These are phyloP conservation scores for Cataglyphis albicans DNA, from an alignment of 2,888 invertebrate species.

Conservation along the genomic window DNA sequence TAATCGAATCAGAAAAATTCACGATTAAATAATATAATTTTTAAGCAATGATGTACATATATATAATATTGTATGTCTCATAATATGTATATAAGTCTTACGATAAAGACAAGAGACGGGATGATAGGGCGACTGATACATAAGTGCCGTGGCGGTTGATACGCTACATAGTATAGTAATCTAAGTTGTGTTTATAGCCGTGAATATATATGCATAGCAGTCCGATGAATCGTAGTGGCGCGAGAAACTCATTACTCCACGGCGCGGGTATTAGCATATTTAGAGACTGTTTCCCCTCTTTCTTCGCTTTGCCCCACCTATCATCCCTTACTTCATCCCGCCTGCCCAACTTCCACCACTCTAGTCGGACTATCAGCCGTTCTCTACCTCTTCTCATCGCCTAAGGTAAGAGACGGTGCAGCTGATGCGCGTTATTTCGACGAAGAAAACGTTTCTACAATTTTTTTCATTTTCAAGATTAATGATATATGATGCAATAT, in stretches of 20 bases:
- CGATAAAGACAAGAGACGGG: neutral
- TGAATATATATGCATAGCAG: constrained; percentile 85
- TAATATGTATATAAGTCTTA: neutral
- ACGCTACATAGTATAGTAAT: constrained; percentile 77
- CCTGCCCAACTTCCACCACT: constrained; percentile 59
- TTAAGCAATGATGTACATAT: neutral
- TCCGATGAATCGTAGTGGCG: constrained; percentile 78
- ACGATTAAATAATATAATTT: neutral
- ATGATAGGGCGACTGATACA: constrained; percentile 65
- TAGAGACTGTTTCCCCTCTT: constrained; percentile 79
- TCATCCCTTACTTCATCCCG: constrained; percentile 68
- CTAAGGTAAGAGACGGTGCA: neutral
- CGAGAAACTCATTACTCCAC: constrained; percentile 85
- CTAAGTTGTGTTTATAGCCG: constrained; percentile 84
- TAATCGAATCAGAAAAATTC: neutral
- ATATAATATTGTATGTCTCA: neutral
- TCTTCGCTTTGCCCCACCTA: constrained; percentile 69
- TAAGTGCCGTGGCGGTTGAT: constrained; percentile 69
- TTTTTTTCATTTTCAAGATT: neutral
- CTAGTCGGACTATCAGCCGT: constrained; percentile 37
- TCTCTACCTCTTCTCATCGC: constrained; percentile 18
- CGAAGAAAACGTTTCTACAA: neutral
- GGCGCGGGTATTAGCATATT: constrained; percentile 85
- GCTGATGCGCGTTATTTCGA: constrained; percentile 7
- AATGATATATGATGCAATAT: neutral